A percentile compares a stretch with the other conserved stretches of the same genome.
Conservation (phyloP, 2,113 vertebrate genomes). For the Nanorana parkeri region DNA sequence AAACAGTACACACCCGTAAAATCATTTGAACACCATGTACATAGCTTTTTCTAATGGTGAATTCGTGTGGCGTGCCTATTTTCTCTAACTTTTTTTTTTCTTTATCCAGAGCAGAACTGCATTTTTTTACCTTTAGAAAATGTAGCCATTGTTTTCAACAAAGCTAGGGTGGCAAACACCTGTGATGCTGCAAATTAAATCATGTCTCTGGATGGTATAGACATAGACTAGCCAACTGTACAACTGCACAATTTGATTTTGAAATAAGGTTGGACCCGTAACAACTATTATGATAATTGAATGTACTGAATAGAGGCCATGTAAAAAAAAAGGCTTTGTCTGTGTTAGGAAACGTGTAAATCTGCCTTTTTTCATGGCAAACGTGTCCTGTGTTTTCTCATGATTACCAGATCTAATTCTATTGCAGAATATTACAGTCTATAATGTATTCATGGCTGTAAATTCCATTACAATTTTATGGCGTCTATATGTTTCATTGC, state of each 20-base stretch:
- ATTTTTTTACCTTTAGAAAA: neutral
- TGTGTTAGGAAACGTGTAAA: constrained; percentile 45
- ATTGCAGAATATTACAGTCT: neutral
- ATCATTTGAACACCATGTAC: neutral
- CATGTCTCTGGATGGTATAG: constrained; percentile 12
- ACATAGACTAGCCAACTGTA: constrained; percentile 34
- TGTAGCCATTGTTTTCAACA: neutral
- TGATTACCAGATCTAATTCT: constrained; percentile 14
- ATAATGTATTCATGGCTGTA: neutral
- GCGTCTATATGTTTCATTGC: neutral
- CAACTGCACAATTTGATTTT: constrained; percentile 40
- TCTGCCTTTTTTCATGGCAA: constrained; percentile 13
- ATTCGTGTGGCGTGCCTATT: neutral
- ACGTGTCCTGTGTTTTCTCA: neutral
- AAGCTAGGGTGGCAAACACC: constrained; percentile 31
- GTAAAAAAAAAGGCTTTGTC: constrained; percentile 30
- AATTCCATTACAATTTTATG: constrained; percentile 13
- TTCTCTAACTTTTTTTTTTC: neutral
- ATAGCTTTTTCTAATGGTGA: neutral
- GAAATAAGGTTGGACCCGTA: constrained; percentile 35
- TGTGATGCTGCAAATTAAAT: constrained; percentile 22
- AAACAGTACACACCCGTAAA: neutral
- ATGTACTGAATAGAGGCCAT: constrained; percentile 40
- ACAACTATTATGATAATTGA: constrained; percentile 26
- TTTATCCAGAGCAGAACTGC: neutral